These are phyloP conservation scores for Micromesistius poutassou DNA, from an alignment of 2,797 vertebrate genomes.

Conservation along the genomic window DNA sequence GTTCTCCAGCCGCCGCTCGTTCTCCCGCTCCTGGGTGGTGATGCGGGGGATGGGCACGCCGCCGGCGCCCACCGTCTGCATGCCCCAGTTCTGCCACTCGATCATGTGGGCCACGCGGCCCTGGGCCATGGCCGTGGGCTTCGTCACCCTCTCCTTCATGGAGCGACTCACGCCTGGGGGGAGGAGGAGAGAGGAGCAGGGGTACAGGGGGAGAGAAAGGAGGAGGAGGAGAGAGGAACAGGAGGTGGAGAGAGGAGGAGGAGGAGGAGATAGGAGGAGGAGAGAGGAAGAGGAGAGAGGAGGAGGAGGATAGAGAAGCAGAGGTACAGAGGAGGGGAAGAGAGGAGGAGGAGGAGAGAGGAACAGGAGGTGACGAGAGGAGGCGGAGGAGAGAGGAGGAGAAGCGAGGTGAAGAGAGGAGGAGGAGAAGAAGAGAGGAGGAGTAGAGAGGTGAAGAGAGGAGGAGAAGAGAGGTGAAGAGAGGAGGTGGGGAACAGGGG, in stretches of 20 bases:
- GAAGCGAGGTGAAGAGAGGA: too few species aligned
- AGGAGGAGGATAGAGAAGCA: not conserved
- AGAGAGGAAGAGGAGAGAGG: not conserved
- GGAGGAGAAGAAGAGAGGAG: too few species aligned
- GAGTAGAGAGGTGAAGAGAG: too few species aligned
- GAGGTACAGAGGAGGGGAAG: not conserved
- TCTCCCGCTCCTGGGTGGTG: constrained; percentile 79
- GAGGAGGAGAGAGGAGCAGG: constrained; percentile 26
- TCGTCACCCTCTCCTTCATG: constrained; percentile 98
- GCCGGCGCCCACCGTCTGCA: constrained; percentile 82
- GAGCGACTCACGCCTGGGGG: constrained; percentile 84
- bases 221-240: not conserved
- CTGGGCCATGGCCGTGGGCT: constrained; percentile 94
- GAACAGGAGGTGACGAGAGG: too few species aligned
- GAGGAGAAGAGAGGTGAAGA: too few species aligned
- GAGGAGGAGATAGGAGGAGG: not conserved
- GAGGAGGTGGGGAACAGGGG: too few species aligned
- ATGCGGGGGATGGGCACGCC: constrained; percentile 74
- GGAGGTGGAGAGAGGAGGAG: constrained; percentile 1
- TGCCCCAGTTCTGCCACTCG: constrained; percentile 98
- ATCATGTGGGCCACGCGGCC: constrained; percentile 98
- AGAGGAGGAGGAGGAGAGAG: not conserved
- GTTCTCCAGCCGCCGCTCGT: constrained; percentile 77
- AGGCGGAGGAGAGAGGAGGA: too few species aligned
- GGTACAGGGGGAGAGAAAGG: constrained; percentile 5